phyloP scores from a whole-genome alignment of 2,888 invertebrate species.

The Augiades crinisus region DNA sequence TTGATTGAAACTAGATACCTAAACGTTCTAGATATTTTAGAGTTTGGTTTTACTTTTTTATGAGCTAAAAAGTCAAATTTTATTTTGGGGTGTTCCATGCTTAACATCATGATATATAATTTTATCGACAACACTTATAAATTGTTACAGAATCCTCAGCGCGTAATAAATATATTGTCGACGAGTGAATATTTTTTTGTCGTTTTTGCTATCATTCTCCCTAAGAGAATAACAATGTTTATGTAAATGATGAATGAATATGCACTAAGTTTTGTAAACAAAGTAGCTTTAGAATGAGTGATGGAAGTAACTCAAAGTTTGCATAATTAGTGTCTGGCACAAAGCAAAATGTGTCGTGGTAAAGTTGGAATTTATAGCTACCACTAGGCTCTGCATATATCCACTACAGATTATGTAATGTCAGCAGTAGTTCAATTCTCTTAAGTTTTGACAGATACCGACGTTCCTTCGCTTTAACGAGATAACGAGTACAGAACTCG shows the following conservation, averaged over 20 bases:
- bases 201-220: too few species aligned
- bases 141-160: too few species aligned
- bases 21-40: not conserved
- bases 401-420: not conserved
- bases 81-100: too few species aligned
- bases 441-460: not conserved
- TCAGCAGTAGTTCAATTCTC: not conserved
- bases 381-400: not conserved
- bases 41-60: too few species aligned
- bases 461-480: not conserved
- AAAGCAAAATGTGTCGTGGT: conserved; percentile 4
- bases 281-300: conserved; percentile 15
- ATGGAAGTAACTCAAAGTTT: not conserved
- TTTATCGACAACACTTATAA: too few species aligned
- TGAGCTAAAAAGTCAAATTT: too few species aligned
- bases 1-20: not conserved
- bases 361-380: conserved; percentile 7
- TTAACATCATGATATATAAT: too few species aligned
- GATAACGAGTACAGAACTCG: too few species aligned
- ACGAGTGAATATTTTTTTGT: too few species aligned
- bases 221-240: not conserved
- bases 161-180: too few species aligned
- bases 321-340: conserved; percentile 5
- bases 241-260: conserved; percentile 4
- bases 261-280: conserved; percentile 6